These are phyloP conservation scores for Passer domesticus DNA, from an alignment of 2,113 vertebrate genomes.

Conservation along the genomic window DNA sequence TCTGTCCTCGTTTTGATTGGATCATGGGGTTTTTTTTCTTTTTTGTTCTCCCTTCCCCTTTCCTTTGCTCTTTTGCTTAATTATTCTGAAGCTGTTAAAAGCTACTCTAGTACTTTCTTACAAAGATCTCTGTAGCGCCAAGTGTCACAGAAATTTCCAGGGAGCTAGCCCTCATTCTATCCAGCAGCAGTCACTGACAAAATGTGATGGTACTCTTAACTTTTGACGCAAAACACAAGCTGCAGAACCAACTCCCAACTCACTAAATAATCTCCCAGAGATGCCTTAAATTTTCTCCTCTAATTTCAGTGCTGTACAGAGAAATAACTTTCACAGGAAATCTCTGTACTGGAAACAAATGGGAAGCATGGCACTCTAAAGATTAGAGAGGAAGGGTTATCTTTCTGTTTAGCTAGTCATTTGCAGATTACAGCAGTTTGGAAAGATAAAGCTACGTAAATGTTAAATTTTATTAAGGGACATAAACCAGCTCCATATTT, in stretches of 20 bases:
- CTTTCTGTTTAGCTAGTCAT: constrained; percentile 6
- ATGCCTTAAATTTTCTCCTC: neutral
- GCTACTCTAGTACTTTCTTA: neutral
- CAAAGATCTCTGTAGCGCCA: neutral
- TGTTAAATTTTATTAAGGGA: neutral
- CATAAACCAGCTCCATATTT: neutral
- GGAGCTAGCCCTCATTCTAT: neutral
- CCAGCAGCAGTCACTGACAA: neutral
- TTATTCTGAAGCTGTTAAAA: neutral
- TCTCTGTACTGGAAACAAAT: neutral
- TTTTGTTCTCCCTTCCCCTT: neutral
- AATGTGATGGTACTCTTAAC: neutral
- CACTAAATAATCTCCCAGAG: neutral
- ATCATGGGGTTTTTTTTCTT: neutral
- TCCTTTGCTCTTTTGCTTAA: neutral
- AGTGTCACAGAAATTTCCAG: neutral
- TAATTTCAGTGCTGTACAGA: neutral
- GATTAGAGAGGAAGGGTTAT: neutral
- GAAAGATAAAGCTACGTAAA: neutral
- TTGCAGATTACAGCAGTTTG: neutral
- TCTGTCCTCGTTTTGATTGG: neutral
- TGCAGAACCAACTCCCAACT: neutral
- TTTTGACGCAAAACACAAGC: neutral
- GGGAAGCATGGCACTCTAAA: neutral
- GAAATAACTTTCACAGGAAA: neutral